A percentile compares a stretch with the other conserved stretches of the same genome.
These are phyloP conservation scores for Euplexia lucipara DNA, from an alignment of 2,888 invertebrate species.

Conservation along the genomic window DNA sequence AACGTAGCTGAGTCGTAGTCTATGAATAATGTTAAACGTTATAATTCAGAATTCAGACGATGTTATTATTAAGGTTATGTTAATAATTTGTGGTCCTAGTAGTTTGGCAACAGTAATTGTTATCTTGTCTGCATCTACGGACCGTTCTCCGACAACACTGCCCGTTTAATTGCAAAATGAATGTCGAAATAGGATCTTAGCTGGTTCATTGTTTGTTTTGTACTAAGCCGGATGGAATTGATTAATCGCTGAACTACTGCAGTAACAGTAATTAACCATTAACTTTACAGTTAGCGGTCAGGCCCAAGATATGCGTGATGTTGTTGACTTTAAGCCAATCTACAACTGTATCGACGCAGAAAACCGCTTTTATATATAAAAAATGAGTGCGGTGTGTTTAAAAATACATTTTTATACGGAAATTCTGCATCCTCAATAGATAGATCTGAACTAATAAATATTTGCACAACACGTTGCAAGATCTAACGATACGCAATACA, in stretches of 20 bases:
- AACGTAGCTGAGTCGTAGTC: constrained; percentile 15
- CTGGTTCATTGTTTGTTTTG: constrained; percentile 74
- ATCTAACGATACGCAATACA: constrained; percentile 3
- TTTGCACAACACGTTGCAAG: constrained; percentile 13
- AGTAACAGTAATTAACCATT: constrained; percentile 69
- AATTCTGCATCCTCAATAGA: constrained; percentile 39
- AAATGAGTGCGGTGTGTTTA: constrained; percentile 22
- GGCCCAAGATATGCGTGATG: constrained; percentile 53
- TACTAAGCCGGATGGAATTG: constrained; percentile 75
- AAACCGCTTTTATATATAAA: constrained; percentile 56
- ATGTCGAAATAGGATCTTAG: constrained; percentile 74
- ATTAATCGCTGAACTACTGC: constrained; percentile 72
- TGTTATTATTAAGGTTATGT: constrained; percentile 63
- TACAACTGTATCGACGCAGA: constrained; percentile 38
- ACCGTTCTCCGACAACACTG: constrained; percentile 64
- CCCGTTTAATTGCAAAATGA: constrained; percentile 75
- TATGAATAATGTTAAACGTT: constrained; percentile 57
- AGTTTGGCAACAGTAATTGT: constrained; percentile 51
- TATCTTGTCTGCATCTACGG: constrained; percentile 53
- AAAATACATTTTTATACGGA: constrained; percentile 35
- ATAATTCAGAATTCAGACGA: constrained; percentile 53
- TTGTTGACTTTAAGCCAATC: constrained; percentile 63
- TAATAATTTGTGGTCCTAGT: constrained; percentile 57
- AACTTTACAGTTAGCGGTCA: constrained; percentile 66
- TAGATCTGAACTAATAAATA: constrained; percentile 18